Conservation (phyloP, 2,113 vertebrate species). For the Platanista minor region DNA sequence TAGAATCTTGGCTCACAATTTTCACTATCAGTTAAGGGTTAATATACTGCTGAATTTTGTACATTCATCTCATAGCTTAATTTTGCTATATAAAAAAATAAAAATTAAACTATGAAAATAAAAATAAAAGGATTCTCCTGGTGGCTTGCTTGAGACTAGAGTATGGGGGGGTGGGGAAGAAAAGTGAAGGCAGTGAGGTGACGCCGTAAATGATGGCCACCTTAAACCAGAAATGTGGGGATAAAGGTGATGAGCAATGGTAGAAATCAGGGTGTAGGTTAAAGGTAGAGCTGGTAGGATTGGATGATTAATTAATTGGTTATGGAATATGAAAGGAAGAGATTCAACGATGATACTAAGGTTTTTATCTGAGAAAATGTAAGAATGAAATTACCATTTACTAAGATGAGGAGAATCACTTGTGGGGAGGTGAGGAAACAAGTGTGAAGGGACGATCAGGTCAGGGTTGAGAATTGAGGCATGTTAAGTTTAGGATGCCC, state of each 20-base stretch:
- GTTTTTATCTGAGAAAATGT: neutral
- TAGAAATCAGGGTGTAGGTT: neutral
- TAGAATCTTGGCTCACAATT: neutral
- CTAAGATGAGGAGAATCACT: neutral
- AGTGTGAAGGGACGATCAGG: neutral
- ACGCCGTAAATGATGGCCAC: too few relatives aligned
- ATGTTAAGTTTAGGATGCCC: neutral
- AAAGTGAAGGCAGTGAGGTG: neutral
- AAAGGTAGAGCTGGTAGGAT: neutral
- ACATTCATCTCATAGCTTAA: neutral
- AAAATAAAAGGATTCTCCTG: neutral
- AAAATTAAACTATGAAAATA: neutral
- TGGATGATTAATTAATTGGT: neutral
- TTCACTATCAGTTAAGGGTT: neutral
- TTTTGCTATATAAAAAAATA: neutral
- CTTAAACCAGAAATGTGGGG: neutral
- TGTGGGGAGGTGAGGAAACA: neutral
- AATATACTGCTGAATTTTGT: neutral
- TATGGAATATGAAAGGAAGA: neutral
- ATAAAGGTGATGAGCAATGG: neutral
- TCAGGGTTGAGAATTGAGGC: neutral
- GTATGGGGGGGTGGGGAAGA: neutral
- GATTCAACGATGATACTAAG: neutral
- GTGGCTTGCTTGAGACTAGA: neutral
- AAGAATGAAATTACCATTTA: neutral